Evolutionary conservation across 2,888 invertebrate genomes (phyloP), one percentile per base, ranked within the genome.

Genomic region (Hylaea fasciaria): DNA sequence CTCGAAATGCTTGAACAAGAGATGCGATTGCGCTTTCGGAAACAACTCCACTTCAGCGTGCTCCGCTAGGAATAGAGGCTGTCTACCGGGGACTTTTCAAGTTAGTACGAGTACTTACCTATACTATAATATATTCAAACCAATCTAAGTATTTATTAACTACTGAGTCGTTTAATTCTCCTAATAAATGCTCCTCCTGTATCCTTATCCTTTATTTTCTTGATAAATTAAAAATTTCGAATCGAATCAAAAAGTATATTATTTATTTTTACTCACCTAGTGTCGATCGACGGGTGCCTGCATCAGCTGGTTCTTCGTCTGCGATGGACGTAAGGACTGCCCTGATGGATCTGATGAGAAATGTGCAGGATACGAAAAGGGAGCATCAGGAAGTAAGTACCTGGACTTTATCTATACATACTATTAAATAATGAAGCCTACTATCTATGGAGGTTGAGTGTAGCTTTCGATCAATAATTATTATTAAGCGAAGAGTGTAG

Each of bases 271-370:
- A n/a, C 28, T 58, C 45, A 87, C 92, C 54, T 91, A 98, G 95
- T 98, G 98, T 81, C 95, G 95, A 32, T 96, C 96, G 53, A 95
- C 95, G 52, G 98, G 98, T 0, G 93, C 94, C 12, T 98, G 98
- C 85, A 96, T 98, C 78, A 97, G 97, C 74, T 97, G 97, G 97
- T 97, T 97, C 93, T 97, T 97, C 86, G 96, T 98, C 4, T 98
- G 98, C 85, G 97, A 98, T 82, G 96, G 96, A 10, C 94, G 96
- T 67, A 94, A 94, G 65, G 97, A 98, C 80, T 98, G 98, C 78
- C 94, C 94, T 9, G 97, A 97, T 77, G 97, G 96, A 16, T 97
- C 97, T 0, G 98, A 98, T 81, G 98, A 98, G 85, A 95, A 95
- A 77, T 97, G 97, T 81, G 91, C 93, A 75, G 93, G 93, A 68